Evolutionary conservation across 2,888 invertebrate species (phyloP), one percentile per base, ranked within the genome.

Genomic region (Drosophila borborema): DNA sequence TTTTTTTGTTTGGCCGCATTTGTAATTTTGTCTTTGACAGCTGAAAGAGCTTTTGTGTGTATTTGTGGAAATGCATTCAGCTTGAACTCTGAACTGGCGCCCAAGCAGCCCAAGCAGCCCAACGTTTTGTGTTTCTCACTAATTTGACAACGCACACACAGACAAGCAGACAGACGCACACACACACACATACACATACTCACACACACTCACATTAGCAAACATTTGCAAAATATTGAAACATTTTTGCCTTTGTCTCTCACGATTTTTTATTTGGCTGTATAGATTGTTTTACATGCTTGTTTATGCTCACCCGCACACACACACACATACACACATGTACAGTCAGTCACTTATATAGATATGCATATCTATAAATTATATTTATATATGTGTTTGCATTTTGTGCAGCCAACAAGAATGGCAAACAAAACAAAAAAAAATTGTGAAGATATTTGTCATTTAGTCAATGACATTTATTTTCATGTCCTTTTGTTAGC

Each of bases 391-490:
- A 23, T 70, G 48, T 31, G 28, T 68, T 62, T 77, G 74, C 74
- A 56, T 63, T 73, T 67, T 75, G 66, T 80, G 77, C 80, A 75
- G 71, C 67, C 73, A 81, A 62, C 66, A 70, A 63, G 48, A 77
- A 55, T 46, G 64, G 4, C 23, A 23, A 23, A 23, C 28, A 34
- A 61, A 61, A n/a, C n/a, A n/a, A 20, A 45, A 53, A 82, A 49
- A 78, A 80, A 74, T 77, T 81, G 74, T 86, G 83, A 88, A 88
- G 90, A 78, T 88, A 86, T 87, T 89, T 87, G 86, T 87, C 86
- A 87, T 88, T 90, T 90, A 87, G 86, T 90, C 86, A 90, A 88
- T 90, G 86, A 87, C 86, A 87, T 90, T 90, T 90, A 87, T 87
- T 90, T 81, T 71, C 89, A 81, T 87, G 86, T 87, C 79, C 80